Evolutionary conservation across 2,888 invertebrate species (phyloP).

Genomic region (Drosophila monieri): DNA sequence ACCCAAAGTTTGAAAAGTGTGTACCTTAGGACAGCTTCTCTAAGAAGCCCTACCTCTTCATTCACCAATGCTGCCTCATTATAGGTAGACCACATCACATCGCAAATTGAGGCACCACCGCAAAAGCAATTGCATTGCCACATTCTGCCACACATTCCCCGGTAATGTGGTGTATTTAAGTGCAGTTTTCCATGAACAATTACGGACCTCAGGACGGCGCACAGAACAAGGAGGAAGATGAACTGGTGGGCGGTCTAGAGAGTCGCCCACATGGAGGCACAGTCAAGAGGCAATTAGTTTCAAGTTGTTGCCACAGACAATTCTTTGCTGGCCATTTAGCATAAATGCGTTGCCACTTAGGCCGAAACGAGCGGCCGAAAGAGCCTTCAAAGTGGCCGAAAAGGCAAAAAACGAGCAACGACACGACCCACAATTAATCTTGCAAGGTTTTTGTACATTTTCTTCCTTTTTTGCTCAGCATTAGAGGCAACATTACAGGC

Average conservation of each 20-base stretch:
- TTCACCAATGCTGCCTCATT: conserved; percentile 36
- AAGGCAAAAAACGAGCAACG: conserved; percentile 13
- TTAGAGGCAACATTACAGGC: background rate
- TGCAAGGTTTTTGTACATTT: conserved; percentile 12
- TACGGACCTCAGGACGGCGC: conserved; percentile 20
- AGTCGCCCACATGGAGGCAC: conserved; percentile 15
- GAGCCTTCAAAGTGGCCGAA: conserved; percentile 20
- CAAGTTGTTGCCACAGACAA: conserved; percentile 43
- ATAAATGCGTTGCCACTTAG: conserved; percentile 57
- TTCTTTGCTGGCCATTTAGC: conserved; percentile 58
- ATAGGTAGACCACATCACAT: conserved; percentile 37
- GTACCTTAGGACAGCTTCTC: background rate
- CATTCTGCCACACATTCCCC: conserved; percentile 48
- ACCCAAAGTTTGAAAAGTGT: background rate
- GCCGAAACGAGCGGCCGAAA: conserved; percentile 35
- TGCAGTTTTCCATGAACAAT: conserved; percentile 37
- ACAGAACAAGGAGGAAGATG: conserved; percentile 1
- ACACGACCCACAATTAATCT: conserved; percentile 61
- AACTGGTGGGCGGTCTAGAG: background rate
- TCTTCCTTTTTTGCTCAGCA: background rate
- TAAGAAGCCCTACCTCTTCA: conserved; percentile 25
- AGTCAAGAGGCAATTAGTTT: conserved; percentile 53
- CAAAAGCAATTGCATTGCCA: conserved; percentile 58
- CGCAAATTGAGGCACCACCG: conserved; percentile 38
- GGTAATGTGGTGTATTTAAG: conserved; percentile 44